Conservation (phyloP, 2,888 invertebrate species). For the Drosophila mettleri region DNA sequence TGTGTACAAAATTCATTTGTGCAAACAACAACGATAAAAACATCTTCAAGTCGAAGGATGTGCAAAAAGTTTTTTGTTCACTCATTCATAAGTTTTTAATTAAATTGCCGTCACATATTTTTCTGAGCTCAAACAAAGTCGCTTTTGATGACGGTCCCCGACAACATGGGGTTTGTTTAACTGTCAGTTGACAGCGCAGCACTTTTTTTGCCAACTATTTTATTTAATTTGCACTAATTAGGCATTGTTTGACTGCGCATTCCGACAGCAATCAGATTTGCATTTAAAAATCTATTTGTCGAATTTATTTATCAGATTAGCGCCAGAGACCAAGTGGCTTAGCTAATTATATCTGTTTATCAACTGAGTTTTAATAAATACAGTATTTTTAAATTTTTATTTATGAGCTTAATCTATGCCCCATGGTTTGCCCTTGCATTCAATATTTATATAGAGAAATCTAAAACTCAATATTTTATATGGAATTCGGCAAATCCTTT, state of each 20-base stretch:
- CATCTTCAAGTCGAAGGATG: constrained; percentile 80
- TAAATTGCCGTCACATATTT: constrained; percentile 80
- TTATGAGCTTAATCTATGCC: too few species aligned
- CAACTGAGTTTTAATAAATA: background rate
- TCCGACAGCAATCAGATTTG: background rate
- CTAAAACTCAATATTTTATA: too few species aligned
- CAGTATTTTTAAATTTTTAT: too few species aligned
- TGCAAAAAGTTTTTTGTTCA: constrained; percentile 77
- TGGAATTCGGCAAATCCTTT: too few species aligned
- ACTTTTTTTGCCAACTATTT: constrained; percentile 27
- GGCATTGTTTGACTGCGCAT: background rate
- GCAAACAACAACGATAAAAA: constrained; percentile 78
- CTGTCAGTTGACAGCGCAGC: constrained; percentile 33
- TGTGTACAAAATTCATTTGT: constrained; percentile 60
- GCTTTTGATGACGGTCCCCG: constrained; percentile 44
- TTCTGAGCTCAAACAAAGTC: constrained; percentile 48
- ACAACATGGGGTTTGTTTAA: constrained; percentile 10
- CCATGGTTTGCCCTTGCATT: too few species aligned
- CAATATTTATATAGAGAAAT: too few species aligned
- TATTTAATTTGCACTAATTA: constrained; percentile 1
- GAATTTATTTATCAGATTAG: background rate
- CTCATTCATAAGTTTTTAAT: constrained; percentile 81
- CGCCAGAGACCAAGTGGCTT: background rate
- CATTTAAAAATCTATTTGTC: background rate
- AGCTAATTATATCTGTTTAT: background rate